phyloP scores from a whole-genome alignment of 1,140 invertebrate species.

The Calycopis cecrops region DNA sequence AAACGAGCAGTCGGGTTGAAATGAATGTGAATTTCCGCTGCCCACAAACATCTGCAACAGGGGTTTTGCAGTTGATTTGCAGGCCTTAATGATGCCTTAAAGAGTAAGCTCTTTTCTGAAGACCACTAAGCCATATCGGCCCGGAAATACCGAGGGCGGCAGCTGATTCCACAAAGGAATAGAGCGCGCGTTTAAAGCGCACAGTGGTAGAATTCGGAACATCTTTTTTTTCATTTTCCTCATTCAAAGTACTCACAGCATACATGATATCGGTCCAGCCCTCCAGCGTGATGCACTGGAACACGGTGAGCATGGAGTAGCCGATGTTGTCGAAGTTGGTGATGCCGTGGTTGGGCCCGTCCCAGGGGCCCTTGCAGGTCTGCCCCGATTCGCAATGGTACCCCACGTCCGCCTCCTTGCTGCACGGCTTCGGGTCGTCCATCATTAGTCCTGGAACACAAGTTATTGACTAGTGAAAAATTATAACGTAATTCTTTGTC shows the following conservation, averaged over 20 bases:
- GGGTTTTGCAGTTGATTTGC: no score
- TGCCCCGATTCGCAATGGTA: constrained; percentile 79
- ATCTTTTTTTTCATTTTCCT: no score
- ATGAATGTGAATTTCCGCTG: no score
- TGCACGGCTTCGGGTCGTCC: constrained; percentile 82
- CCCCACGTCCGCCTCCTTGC: constrained; percentile 81
- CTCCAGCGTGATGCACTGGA: constrained; percentile 98
- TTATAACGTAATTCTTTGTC: not conserved
- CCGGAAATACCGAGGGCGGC: no score
- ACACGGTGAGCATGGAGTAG: constrained; percentile 98
- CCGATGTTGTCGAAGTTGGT: constrained; percentile 99
- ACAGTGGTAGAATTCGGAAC: no score
- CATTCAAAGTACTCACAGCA: constrained; percentile 84
- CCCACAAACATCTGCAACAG: no score
- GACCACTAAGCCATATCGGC: no score
- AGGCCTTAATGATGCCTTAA: no score
- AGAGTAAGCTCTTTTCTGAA: no score
- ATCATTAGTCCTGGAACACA: constrained; percentile 67
- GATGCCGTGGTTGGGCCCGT: constrained; percentile 95
- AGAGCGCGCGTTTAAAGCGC: no score
- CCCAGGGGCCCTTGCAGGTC: constrained; percentile 84
- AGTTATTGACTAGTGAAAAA: not conserved
- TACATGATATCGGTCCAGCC: constrained; percentile 99
- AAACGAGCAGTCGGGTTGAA: no score
- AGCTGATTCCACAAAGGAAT: no score